Base-by-base conservation (phyloP, 2,888 invertebrate species). In the Lepidochrysops patricia region DNA sequence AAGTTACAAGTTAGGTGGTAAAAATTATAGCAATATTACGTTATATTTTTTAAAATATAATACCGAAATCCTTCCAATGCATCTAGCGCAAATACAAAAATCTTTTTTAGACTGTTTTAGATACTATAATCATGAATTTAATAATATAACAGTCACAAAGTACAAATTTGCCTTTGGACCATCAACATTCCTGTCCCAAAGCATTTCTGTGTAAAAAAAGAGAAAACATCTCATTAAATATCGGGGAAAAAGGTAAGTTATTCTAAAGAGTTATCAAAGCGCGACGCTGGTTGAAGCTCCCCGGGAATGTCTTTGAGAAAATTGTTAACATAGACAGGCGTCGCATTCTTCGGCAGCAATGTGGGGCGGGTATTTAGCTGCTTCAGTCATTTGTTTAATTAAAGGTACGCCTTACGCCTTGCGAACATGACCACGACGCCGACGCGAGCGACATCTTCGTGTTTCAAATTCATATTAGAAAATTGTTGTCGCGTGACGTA, bases 181-280 rank as follows among this genome's bases (percentile, higher is more conserved):
- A 32, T 54, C 29, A 32, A 54, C 29, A 54, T 54, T 54, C 54
- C 32, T 19, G 29, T 54, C 54, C 29, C 54, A 54, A 59, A 59
- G 26, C 15, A 13, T 34, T 57, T 43, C 57, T 57, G 34, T 27
- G 27, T 37, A 34, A 59, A 59, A 57, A 57, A 35, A 50, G 35
- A 15, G 19, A 32, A 54, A 27, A 4, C 52, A 63, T 63, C 61
- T 62, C 61, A 61, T 60, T 52, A 61, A 60, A 60, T 60, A 52
- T 54, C 60, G 48, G 60, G 61, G 61, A 66, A 64, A 65, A 66
- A 63, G 65, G 67, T 65, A 62, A 72, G 71, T 66, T 70, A 75
- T 77, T 76, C 78, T 74, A 80, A 82, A 79, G 84, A 81, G 83
- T 84, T 85, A 84, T 76, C 80, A 85, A 83, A 85, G 86, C 83